Percentiles rank a stretch among this genome's conserved stretches.
Conservation (phyloP, 2,113 vertebrate genomes). For the Cricetomys ansorgei region DNA sequence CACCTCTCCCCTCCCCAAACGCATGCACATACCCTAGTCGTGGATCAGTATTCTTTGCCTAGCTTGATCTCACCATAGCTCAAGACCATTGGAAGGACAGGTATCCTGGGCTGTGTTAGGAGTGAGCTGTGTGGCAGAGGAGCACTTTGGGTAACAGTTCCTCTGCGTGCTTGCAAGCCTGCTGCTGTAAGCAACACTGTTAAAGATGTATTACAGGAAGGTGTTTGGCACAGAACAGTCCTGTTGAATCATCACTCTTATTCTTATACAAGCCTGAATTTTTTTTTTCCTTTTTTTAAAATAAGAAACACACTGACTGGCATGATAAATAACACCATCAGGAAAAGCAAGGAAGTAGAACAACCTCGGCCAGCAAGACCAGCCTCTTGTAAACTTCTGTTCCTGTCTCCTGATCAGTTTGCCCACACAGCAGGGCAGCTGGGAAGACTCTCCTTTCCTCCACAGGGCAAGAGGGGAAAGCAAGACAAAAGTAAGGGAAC, state of each 20-base stretch:
- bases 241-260: constrained; percentile 69
- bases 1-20: too few species aligned
- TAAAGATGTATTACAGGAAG: constrained; percentile 49
- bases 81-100: not conserved
- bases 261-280: constrained; percentile 60
- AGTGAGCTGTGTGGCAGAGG: not conserved
- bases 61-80: not conserved
- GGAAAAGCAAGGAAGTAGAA: not conserved
- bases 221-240: constrained; percentile 67
- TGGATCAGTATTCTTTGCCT: not conserved
- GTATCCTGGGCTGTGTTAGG: too few species aligned
- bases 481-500: not conserved
- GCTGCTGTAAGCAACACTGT: constrained; percentile 37
- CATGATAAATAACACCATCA: constrained; percentile 70
- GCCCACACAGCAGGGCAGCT: too few species aligned
- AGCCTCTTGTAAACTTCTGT: not conserved
- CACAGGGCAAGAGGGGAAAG: rapidly evolving
- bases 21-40: not conserved
- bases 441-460: not conserved
- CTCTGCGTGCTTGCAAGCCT: not conserved
- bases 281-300: constrained; percentile 65
- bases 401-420: not conserved
- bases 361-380: not conserved
- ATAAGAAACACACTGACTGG: constrained; percentile 61
- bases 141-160: not conserved